Evolutionary conservation across 2,113 vertebrate species (phyloP).

Genomic region (Dryoscopus gambensis): DNA sequence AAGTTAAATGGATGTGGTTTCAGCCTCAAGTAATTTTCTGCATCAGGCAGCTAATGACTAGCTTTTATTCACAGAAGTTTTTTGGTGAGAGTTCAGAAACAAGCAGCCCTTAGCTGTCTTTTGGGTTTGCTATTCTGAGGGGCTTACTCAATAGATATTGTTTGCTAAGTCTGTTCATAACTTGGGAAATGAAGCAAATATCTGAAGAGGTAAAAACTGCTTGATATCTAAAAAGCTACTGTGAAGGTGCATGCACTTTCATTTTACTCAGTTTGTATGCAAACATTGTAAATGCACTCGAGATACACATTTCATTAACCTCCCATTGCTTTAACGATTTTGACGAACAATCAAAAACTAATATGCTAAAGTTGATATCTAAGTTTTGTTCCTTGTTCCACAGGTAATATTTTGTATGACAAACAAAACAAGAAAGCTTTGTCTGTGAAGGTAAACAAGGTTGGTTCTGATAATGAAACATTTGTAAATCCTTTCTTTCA

Average conservation of each 20-base stretch:
- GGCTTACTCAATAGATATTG: background rate
- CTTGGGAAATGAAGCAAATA: background rate
- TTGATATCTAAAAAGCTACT: background rate
- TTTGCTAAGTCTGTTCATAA: background rate
- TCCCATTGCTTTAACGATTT: background rate
- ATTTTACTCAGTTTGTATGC: background rate
- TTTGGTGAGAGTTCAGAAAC: background rate
- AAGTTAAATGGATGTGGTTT: background rate
- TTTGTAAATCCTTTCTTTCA: background rate
- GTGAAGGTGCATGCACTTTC: background rate
- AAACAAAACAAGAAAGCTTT: constrained; percentile 60
- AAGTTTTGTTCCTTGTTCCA: constrained; percentile 5
- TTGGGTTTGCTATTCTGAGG: background rate
- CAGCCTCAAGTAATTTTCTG: background rate
- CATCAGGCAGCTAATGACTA: background rate
- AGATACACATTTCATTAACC: background rate
- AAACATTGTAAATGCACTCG: background rate
- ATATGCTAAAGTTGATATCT: background rate
- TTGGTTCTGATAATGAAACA: constrained; percentile 61
- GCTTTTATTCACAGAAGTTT: background rate
- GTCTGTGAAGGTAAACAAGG: constrained; percentile 80
- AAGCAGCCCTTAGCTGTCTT: background rate
- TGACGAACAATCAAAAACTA: background rate
- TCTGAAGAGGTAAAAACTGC: background rate
- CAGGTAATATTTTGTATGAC: constrained; percentile 74